Percentiles rank a stretch among this genome's conserved stretches.
Evolutionary conservation across 2,888 invertebrate genomes (phyloP).

Genomic region (Subacronicta megacephala): DNA sequence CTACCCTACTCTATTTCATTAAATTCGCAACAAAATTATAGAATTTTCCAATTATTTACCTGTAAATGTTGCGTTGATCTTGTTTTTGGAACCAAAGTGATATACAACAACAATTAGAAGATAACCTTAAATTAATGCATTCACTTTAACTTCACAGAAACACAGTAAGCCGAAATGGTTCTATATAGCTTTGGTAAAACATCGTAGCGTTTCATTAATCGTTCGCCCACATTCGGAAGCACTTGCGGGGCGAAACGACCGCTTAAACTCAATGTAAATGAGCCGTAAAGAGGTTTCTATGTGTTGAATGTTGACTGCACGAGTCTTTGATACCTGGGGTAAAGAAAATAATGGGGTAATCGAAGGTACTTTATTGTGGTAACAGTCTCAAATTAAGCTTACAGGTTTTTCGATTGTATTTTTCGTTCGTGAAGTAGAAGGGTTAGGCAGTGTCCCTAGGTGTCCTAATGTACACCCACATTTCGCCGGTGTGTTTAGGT

Average conservation of each 20-base stretch:
- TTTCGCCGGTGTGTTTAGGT: too few relatives aligned
- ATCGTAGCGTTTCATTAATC: constrained; percentile 51
- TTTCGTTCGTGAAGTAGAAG: too few relatives aligned
- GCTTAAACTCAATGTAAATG: constrained; percentile 46
- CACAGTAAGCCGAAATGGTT: constrained; percentile 34
- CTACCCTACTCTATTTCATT: too few relatives aligned
- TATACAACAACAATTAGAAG: background rate
- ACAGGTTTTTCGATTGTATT: too few relatives aligned
- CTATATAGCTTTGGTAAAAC: constrained; percentile 37
- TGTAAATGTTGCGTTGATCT: background rate
- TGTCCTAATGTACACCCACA: too few relatives aligned
- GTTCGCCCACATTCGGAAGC: constrained; percentile 44
- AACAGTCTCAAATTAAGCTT: background rate
- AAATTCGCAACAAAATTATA: too few relatives aligned
- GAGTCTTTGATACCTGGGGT: constrained; percentile 20
- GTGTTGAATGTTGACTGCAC: constrained; percentile 25
- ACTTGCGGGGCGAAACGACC: constrained; percentile 31
- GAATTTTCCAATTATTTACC: too few relatives aligned
- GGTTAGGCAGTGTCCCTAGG: too few relatives aligned
- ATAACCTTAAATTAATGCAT: constrained; percentile 25
- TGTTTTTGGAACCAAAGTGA: background rate
- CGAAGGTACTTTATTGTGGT: constrained; percentile 12
- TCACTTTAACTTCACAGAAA: constrained; percentile 24
- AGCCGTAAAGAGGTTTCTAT: constrained; percentile 42
- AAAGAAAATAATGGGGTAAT: constrained; percentile 13